phyloP scores from a whole-genome alignment of 2,888 invertebrate species.

The Eumerus sabulonum region DNA sequence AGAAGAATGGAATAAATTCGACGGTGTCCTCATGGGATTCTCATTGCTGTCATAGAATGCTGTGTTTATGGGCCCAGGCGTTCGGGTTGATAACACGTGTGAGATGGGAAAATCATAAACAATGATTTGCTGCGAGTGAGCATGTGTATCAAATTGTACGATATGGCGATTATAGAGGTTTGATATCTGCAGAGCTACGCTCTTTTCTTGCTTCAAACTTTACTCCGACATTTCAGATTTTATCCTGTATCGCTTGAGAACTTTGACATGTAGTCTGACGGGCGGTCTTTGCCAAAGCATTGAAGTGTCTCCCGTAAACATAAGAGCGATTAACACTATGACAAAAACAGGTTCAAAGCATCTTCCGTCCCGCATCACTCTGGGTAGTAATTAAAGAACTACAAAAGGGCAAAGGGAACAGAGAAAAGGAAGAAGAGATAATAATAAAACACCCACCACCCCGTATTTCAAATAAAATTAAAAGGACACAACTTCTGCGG shows the following conservation, averaged over 20 bases:
- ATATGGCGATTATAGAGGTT: slow-evolving; percentile 20
- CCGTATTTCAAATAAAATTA: slow-evolving; percentile 53
- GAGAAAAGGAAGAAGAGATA: too few relatives aligned
- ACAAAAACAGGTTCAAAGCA: slow-evolving; percentile 28
- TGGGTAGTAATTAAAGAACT: slow-evolving; percentile 34
- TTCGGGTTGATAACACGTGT: slow-evolving; percentile 41
- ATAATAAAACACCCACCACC: slow-evolving; percentile 32
- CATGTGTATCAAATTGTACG: slow-evolving; percentile 24
- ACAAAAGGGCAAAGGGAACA: too few relatives aligned
- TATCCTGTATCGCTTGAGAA: too few relatives aligned
- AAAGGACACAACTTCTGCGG: slow-evolving; percentile 31
- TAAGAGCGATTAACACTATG: not conserved
- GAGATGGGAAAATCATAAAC: slow-evolving; percentile 14
- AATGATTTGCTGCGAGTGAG: slow-evolving; percentile 56
- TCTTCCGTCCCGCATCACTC: slow-evolving; percentile 5
- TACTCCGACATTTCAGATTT: too few relatives aligned
- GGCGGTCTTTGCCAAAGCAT: too few relatives aligned
- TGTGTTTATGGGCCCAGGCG: not conserved
- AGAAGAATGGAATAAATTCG: not conserved
- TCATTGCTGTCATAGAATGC: not conserved
- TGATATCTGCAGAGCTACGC: slow-evolving; percentile 2
- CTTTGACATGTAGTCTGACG: too few relatives aligned
- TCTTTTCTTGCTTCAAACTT: too few relatives aligned
- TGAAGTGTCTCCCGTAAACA: too few relatives aligned
- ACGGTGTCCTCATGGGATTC: not conserved